Evolutionary conservation across 2,113 vertebrate genomes (phyloP), one percentile per base, ranked within the genome.

Genomic region (Clupea harengus): DNA sequence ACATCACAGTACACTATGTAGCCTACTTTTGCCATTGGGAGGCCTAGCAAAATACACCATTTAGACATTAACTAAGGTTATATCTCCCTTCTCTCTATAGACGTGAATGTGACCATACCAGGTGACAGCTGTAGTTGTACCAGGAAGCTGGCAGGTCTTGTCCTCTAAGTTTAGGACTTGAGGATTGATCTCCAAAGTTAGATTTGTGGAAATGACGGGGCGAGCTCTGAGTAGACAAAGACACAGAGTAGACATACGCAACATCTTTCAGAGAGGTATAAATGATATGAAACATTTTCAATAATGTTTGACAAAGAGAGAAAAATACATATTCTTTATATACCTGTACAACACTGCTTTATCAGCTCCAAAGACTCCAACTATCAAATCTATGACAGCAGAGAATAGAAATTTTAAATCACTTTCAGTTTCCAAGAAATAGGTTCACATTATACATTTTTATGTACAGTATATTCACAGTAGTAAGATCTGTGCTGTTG

Each of bases 281-380:
- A 1, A 25, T 11, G 10, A 67, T 28, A 67, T 7, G 7, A 67
- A 11, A 28, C 9, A 28, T 64, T 25, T 64, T n/a, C 25, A 28
- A 28, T 28, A 25, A 64, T 64, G 20, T n/a, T 64, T n/a, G 7
- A 25, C 11, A 60, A 57, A 83, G 8, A 44, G 15, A 15, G 3
- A 57, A 8, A 64, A 8, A 49, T 9, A 47, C 3, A 5, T 49
- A 0, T 44, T 28, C 17, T 46, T 91, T 82, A 2, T 84, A 39
- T 39, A 96, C 95, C 96, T 95, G 88, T 96, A 97, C 80, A 97
- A 88, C 20, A 95, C 90, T 86, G 95, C 96, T 90, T 92, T 95
- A 86, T 97, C 96, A 11, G 94, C 96, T 84, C 96, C 96, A 86
- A 97, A 97, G 64, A 95, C 96, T 88, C 96, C 96, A 75, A 97